Base-by-base conservation (phyloP, 1,140 invertebrate genomes). In the Drosophila cardini region DNA sequence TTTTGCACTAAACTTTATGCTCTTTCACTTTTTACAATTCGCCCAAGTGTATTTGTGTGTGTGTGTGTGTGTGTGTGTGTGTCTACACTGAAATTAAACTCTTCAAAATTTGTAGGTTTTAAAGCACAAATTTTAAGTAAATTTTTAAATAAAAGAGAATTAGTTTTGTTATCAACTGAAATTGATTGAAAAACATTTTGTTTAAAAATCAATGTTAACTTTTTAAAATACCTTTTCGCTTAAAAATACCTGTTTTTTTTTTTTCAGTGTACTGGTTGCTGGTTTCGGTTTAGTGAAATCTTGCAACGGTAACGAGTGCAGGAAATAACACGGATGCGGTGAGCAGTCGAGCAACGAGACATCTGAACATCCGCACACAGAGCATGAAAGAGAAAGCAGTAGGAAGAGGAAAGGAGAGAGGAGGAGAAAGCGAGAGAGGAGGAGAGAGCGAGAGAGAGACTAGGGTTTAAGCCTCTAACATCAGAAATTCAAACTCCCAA, bases 1-100 rank as follows among this genome's bases (percentile, higher is more conserved):
- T 85, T 80, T 62, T 63, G 69, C 63, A 80, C 77, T 78, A 78
- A 85, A 85, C 81, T 76, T 76, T 78, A 78, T 78, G 71, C 78
- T 85, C 77, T 85, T 85, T 85, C 82, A 85, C 78, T 86, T 85
- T 75, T 70, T 69, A 60, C 50, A 32, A 61, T 13, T 55, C 36
- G 38, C 8, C 18, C 48, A 36, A 26, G 52, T 26, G 38, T 13
- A n/a, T 55, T 15, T 32, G 16, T 50, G 13, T 62, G 26, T 36
- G 13, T 2, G 34, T 43, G 53, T 30, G 36, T 52, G 34, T 46
- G 36, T 13, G 52, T 52, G 36, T 45, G 40, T 52, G 64, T n/a
- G 32, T 11, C 21, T 26, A 26, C 21, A 2, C 21, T 26, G 3
- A 26, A 26, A 26, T 3, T 3, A 26, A 26, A 26, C 3, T 26